A percentile compares a stretch with the other conserved stretches of the same genome.
phyloP scores from a whole-genome alignment of 1,140 invertebrate genomes.

The Zaprionus inermis region DNA sequence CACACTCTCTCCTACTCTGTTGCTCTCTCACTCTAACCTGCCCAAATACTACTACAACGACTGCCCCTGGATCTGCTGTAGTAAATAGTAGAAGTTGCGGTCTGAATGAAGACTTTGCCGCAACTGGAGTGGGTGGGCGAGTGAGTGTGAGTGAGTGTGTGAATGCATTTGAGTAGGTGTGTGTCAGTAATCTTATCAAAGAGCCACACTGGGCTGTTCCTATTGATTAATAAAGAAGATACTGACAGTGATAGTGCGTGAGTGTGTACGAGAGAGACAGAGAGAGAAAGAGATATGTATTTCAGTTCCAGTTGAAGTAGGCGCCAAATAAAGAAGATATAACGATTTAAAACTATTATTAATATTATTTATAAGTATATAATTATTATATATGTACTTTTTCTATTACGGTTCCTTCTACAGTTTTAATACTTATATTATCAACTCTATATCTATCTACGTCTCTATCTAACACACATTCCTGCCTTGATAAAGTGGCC shows the following conservation, averaged over 20 bases:
- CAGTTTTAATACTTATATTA: slow-evolving; percentile 25
- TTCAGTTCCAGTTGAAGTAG: slow-evolving; percentile 16
- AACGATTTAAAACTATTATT: slow-evolving; percentile 43
- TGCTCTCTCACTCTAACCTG: slow-evolving; percentile 31
- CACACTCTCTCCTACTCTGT: slow-evolving; percentile 9
- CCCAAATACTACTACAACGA: slow-evolving; percentile 23
- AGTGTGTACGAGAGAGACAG: slow-evolving; percentile 37
- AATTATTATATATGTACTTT: slow-evolving; percentile 6
- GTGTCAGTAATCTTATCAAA: slow-evolving; percentile 63
- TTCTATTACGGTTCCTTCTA: not conserved
- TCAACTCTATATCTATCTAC: slow-evolving; percentile 36
- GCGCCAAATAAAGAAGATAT: slow-evolving; percentile 59
- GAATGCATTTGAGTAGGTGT: not conserved
- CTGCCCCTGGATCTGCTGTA: slow-evolving; percentile 23
- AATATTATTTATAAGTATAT: slow-evolving; percentile 9
- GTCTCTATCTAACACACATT: slow-evolving; percentile 55
- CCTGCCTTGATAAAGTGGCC: slow-evolving; percentile 51
- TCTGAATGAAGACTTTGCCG: slow-evolving; percentile 1
- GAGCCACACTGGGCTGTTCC: slow-evolving; percentile 48
- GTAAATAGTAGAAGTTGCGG: slow-evolving; percentile 19
- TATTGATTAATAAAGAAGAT: slow-evolving; percentile 75
- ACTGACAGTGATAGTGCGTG: slow-evolving; percentile 51
- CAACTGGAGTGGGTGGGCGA: not conserved
- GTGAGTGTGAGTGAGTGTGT: not conserved
- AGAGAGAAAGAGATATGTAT: no score